Evolutionary conservation across 1,140 invertebrate species (phyloP), one percentile per base, ranked within the genome.

Genomic region (Scylla paramamosain): DNA sequence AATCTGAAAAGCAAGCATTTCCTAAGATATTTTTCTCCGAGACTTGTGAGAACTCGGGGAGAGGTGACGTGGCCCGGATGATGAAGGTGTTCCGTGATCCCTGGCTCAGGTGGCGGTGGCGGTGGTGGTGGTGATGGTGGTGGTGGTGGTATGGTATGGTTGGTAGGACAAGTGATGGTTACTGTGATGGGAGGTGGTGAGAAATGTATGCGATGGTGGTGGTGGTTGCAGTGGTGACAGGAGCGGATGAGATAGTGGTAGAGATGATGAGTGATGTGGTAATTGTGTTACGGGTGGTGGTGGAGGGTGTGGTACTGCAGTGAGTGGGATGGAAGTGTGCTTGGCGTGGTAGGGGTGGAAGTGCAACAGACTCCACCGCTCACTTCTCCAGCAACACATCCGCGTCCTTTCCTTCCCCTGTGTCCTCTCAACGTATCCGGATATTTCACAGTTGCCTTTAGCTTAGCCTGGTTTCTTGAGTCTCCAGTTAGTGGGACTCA

Each of bases 1-100:
- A 95, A 95, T 95, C 90, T 95, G 91, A 88, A 95, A 95, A 95
- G 94, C 94, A 95, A 95, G 94, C 94, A 83, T 95, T 95, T 95
- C 94, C 77, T 39, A 84, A 92, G 82, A 77, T 48, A 92, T 95
- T 95, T 95, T 95, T 95, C 91, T 92, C 77, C 0, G 39, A 86
- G 94, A 95, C 77, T 95, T 95, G 94, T 92, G 90, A 92, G 94
- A 95, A 92, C 91, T 95, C 77, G 88, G 91, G 32, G 89, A 52
- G 84, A 92, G 91, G 91, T 87, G 94, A 95, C 94, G 83, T 32
- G 91, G 94, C 25, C 25, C 6, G 82, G 90, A 92, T 95, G 94
- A 95, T 95, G 83, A 67, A 95, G 94, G 83, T 92, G 59, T 84
- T 29, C 67, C 48, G 45, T 67, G 90, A 87, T 87, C 91, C 45